A percentile compares a stretch with the other conserved stretches of the same genome.
These are phyloP conservation scores for Himalopsyche kuldschensis DNA, from an alignment of 2,888 invertebrate species.

Conservation along the genomic window DNA sequence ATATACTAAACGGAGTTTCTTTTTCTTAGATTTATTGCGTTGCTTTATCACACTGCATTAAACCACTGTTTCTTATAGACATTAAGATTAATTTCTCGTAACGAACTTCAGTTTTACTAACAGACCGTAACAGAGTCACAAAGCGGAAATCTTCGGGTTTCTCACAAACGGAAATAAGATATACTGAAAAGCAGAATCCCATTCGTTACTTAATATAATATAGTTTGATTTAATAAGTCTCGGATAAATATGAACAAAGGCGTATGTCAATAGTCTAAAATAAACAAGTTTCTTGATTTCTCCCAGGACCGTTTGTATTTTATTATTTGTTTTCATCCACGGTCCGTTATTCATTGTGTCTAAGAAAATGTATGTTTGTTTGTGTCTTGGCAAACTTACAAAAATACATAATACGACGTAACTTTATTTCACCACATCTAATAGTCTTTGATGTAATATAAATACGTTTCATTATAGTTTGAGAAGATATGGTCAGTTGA, in stretches of 20 bases:
- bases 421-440: not conserved
- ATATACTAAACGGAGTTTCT: not conserved
- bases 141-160: conserved; percentile 9
- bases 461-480: not conserved
- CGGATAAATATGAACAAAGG: conserved; percentile 28
- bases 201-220: conserved; percentile 13
- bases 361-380: conserved; percentile 6
- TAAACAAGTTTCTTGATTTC: conserved; percentile 26
- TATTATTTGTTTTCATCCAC: conserved; percentile 13
- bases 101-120: not conserved
- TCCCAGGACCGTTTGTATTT: conserved; percentile 7
- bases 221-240: conserved; percentile 24
- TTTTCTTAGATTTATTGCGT: not conserved
- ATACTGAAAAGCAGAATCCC: conserved; percentile 8
- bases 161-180: conserved; percentile 19
- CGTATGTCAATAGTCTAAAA: conserved; percentile 24
- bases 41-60: not conserved
- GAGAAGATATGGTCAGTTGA: not conserved
- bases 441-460: not conserved
- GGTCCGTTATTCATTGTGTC: conserved; percentile 16
- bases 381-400: conserved; percentile 23
- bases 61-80: not conserved
- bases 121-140: not conserved
- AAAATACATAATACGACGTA: conserved; percentile 6
- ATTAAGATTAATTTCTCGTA: not conserved